Base-by-base conservation (phyloP, 1,140 invertebrate species). In the Lycorma delicatula region DNA sequence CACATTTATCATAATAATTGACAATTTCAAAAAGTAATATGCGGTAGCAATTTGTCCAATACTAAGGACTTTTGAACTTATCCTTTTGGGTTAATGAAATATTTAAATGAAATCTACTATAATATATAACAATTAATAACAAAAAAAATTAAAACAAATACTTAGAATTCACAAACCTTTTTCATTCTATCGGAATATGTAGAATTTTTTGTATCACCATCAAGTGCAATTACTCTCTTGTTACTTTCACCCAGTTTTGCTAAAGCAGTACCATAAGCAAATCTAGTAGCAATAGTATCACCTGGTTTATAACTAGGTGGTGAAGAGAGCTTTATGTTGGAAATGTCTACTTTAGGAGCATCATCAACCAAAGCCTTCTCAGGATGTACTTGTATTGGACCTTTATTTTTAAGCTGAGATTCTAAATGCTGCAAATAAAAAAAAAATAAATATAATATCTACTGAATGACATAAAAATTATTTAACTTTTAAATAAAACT, bases 201-300 rank as follows among this genome's bases (percentile, higher is more conserved):
- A 0, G 95, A 98, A 72, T 99, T 99, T 75, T 98, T 99, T 28
- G 94, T 98, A 70, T 99, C 97, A 49, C 89, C 94, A 72, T 98
- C 95, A 48, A 97, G 71, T 50, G 90, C 93, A 68, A 98, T 83
- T 6, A 98, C 91, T 54, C 92, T 78, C 16, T 79, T 66, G 73
- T 93, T 95, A 58, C 77, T 84, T 59, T 89, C 81, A 0, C 88
- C 95, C 56, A 90, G 77, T 75, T 98, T 99, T 18, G 87, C 86
- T 20, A 99, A 74, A 26, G 89, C 97, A 54, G 82, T 90, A 3
- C 96, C 97, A 74, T 99, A 99, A 3, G 97, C 96, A 25, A 87
- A 71, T 60, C 97, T 81, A 1, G 97, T 99, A 46, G 97, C 95
- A 26, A 99, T 81, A 66, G 79, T 68, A 60, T 92, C 85, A 1